A percentile compares a stretch with the other conserved stretches of the same genome.
phyloP scores from a whole-genome alignment of 92 coral and sea anemone genomes.

The Epizoanthus stellaris region DNA sequence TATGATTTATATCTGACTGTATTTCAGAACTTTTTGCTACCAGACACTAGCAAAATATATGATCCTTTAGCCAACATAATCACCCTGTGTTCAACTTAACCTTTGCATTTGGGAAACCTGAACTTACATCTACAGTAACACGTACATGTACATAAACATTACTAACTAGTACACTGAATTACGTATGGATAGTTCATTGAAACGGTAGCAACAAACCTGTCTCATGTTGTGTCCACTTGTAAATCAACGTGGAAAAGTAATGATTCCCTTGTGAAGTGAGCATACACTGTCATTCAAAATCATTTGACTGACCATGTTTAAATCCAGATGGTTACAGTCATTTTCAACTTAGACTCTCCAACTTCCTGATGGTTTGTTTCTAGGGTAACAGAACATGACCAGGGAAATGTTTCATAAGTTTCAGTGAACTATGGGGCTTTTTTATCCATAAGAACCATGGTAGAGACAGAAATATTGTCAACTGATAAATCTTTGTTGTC shows the following conservation, averaged over 20 bases:
- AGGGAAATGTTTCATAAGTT: background rate
- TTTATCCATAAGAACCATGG: background rate
- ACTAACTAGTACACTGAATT: too few species aligned
- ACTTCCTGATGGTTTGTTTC: too few species aligned
- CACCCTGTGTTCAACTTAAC: background rate
- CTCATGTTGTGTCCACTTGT: too few species aligned
- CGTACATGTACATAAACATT: background rate
- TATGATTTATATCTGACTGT: background rate
- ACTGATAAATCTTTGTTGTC: background rate
- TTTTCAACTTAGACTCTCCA: too few species aligned
- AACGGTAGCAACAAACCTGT: too few species aligned
- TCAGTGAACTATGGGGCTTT: background rate
- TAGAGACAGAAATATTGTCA: constrained; percentile 4
- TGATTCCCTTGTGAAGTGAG: too few species aligned
- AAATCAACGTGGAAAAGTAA: too few species aligned
- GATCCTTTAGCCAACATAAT: background rate
- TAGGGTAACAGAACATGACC: background rate
- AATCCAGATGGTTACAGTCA: too few species aligned
- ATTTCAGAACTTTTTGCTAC: background rate
- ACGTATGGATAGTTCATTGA: too few species aligned
- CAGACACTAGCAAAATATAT: background rate
- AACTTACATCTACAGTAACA: background rate
- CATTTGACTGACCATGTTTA: too few species aligned
- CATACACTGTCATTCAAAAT: too few species aligned
- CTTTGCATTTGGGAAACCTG: constrained; percentile 10